Conservation (phyloP, 2,113 vertebrate genomes). For the Chamaea fasciata region DNA sequence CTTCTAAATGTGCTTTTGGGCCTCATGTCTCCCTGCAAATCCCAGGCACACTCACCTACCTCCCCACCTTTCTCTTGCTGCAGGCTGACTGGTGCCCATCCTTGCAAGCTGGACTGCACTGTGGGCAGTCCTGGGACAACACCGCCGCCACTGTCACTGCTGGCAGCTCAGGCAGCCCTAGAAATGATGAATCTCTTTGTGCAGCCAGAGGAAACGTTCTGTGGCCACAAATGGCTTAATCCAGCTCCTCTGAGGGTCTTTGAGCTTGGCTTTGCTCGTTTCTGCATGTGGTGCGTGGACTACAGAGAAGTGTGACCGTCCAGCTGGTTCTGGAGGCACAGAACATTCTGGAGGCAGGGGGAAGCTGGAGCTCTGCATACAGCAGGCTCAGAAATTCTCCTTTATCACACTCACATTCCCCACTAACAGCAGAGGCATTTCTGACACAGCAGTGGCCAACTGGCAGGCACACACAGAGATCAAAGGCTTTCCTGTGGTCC, state of each 20-base stretch:
- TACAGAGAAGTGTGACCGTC: neutral
- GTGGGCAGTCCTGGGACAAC: neutral
- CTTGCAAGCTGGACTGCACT: neutral
- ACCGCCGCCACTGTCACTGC: neutral
- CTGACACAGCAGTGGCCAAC: constrained; percentile 19
- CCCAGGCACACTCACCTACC: accelerated
- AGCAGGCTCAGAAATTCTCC: neutral
- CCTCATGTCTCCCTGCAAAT: neutral
- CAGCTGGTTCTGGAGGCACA: neutral
- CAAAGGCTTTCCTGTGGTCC: neutral
- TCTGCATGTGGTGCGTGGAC: neutral
- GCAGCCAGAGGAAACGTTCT: neutral
- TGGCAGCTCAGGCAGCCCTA: neutral
- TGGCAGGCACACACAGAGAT: constrained; percentile 6
- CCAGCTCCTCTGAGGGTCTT: neutral
- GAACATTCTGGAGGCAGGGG: neutral
- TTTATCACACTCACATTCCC: neutral
- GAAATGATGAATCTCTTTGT: neutral
- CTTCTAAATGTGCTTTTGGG: neutral
- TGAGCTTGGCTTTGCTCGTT: neutral
- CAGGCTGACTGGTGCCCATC: accelerated
- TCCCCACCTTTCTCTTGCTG: neutral
- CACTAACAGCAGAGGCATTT: neutral
- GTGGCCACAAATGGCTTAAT: neutral
- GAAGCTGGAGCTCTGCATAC: neutral